A percentile compares a stretch with the other conserved stretches of the same genome.
Evolutionary conservation across 37 sponge, comb jelly and placozoan species (phyloP).

Genomic region (Agelas oroides): DNA sequence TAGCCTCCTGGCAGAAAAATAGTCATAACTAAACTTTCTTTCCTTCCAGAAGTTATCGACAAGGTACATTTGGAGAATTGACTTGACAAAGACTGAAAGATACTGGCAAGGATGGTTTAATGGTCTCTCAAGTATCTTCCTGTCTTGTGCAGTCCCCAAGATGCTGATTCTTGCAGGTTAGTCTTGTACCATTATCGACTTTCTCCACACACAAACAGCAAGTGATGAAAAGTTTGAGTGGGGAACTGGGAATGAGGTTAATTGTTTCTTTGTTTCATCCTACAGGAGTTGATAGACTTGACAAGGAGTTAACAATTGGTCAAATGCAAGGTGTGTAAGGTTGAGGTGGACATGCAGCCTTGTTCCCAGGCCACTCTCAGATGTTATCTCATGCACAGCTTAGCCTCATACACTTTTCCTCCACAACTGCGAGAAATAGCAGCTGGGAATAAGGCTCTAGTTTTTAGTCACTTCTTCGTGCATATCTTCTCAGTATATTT

Average conservation of each 20-base stretch:
- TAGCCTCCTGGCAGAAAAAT: too few relatives aligned
- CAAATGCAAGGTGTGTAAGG: constrained; percentile 89
- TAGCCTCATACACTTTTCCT: too few relatives aligned
- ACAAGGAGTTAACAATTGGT: constrained; percentile 88
- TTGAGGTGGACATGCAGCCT: neutral
- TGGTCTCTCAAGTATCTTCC: constrained; percentile 80
- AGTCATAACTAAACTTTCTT: too few relatives aligned
- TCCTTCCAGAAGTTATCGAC: too few relatives aligned
- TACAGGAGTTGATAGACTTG: constrained; percentile 86
- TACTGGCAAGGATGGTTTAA: constrained; percentile 89
- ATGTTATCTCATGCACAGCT: too few relatives aligned
- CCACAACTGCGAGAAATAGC: too few relatives aligned
- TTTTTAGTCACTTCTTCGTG: too few relatives aligned
- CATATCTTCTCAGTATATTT: too few relatives aligned
- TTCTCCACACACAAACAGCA: neutral
- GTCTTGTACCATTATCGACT: neutral
- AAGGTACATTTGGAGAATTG: constrained; percentile 80
- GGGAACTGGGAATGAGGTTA: too few relatives aligned
- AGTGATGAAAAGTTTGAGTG: too few relatives aligned
- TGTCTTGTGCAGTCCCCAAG: constrained; percentile 67
- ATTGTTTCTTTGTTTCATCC: neutral
- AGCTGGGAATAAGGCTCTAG: too few relatives aligned
- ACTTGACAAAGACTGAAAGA: constrained; percentile 82
- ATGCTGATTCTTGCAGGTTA: constrained; percentile 81
- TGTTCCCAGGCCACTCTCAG: too few relatives aligned